phyloP scores from a whole-genome alignment of 1,140 invertebrate genomes.

The Geopemphigus sp. region DNA sequence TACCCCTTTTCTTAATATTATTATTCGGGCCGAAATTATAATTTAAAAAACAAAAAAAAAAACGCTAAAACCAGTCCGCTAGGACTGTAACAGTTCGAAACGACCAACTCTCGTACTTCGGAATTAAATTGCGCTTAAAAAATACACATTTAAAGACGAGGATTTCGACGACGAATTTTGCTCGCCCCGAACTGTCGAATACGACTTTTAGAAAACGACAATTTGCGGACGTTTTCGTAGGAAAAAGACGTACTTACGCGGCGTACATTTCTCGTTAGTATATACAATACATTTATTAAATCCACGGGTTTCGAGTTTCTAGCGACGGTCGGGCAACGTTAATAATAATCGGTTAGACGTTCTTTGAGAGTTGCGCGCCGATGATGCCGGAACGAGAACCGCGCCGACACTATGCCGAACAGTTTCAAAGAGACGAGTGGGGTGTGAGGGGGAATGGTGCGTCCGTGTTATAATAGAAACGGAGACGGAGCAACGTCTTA shows the following conservation, averaged over 20 bases:
- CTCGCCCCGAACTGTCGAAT: too few species aligned
- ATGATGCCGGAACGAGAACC: neutral
- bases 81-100: neutral
- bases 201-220: too few species aligned
- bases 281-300: too few species aligned
- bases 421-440: slow-evolving; percentile 2
- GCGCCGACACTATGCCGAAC: too few species aligned
- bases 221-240: too few species aligned
- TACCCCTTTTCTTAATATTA: neutral
- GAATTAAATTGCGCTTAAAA: neutral
- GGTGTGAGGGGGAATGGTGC: too few species aligned
- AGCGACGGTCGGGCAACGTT: neutral
- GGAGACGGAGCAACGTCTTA: too few species aligned
- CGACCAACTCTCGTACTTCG: neutral
- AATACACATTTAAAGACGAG: neutral
- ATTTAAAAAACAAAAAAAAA: neutral
- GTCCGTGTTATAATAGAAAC: too few species aligned
- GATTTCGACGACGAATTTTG: too few species aligned
- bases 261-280: too few species aligned
- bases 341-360: slow-evolving; percentile 22
- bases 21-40: neutral
- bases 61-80: neutral
- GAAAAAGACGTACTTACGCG: too few species aligned
- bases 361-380: neutral
- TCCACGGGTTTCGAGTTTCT: neutral